Percentiles rank a stretch among this genome's conserved stretches.
Evolutionary conservation across 37 sponge, comb jelly and placozoan genomes (phyloP).

Genomic region (Ianthella basta): DNA sequence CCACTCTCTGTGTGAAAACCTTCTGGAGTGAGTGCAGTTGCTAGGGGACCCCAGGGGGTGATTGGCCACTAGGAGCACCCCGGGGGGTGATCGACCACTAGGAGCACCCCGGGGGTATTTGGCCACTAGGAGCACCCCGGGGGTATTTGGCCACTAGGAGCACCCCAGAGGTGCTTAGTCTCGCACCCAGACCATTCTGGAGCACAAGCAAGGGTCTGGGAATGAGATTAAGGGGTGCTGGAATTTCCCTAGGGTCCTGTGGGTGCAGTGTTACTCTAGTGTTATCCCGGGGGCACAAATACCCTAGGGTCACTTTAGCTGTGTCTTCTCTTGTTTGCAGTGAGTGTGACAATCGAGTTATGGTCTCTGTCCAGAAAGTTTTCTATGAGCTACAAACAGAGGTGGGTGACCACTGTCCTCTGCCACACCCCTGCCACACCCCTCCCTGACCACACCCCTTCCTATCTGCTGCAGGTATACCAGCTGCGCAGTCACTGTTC

Average conservation of each 20-base stretch:
- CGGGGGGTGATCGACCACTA: not conserved
- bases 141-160: too few species aligned
- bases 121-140: conserved; percentile 23
- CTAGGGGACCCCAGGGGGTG: too few species aligned
- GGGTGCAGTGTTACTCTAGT: too few species aligned
- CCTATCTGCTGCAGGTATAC: conserved; percentile 33
- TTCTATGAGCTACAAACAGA: conserved; percentile 13
- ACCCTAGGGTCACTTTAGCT: too few species aligned
- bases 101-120: not conserved
- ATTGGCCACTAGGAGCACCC: too few species aligned
- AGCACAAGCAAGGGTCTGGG: too few species aligned
- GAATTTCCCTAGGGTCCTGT: too few species aligned
- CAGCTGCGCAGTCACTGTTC: conserved; percentile 44
- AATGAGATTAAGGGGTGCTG: too few species aligned
- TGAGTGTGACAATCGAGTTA: not conserved
- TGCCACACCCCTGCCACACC: not conserved
- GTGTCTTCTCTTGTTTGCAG: not conserved
- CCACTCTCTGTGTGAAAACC: not conserved
- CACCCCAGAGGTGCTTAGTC: too few species aligned
- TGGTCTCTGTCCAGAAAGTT: not conserved
- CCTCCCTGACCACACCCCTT: not conserved
- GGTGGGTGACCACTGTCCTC: not conserved
- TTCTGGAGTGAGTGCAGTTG: not conserved
- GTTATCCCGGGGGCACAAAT: too few species aligned
- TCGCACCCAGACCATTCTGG: too few species aligned